These are phyloP conservation scores for Yponomeuta malinellus DNA, from an alignment of 2,888 invertebrate genomes.

Conservation along the genomic window DNA sequence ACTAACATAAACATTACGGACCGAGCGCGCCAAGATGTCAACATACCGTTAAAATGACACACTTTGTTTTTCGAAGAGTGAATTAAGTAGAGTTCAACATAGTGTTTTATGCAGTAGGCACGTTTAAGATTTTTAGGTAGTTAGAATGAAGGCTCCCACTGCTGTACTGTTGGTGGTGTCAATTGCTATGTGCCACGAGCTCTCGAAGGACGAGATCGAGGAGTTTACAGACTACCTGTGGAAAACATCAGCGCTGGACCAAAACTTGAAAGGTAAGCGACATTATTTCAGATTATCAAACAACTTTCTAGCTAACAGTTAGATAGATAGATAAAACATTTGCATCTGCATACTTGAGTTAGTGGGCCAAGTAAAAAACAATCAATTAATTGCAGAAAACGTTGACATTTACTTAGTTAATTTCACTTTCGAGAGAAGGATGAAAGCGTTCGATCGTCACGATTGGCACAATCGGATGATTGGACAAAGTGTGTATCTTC, in stretches of 20 bases:
- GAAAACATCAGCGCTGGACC: constrained; percentile 59
- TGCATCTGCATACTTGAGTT: too few species aligned
- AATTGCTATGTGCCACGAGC: constrained; percentile 49
- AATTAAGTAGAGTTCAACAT: constrained; percentile 11
- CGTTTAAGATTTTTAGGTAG: not conserved
- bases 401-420: not conserved
- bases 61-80: not conserved
- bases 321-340: not conserved
- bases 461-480: not conserved
- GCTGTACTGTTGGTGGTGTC: constrained; percentile 43
- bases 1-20: constrained; percentile 29
- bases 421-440: not conserved
- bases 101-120: not conserved
- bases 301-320: too few species aligned
- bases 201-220: constrained; percentile 54
- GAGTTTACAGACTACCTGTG: constrained; percentile 60
- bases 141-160: constrained; percentile 41
- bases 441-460: not conserved
- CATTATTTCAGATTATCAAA: not conserved
- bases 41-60: constrained; percentile 17
- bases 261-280: constrained; percentile 60
- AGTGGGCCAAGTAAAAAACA: not conserved
- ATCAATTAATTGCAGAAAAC: not conserved
- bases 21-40: constrained; percentile 16
- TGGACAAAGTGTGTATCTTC: not conserved